phyloP scores from a whole-genome alignment of 2,797 vertebrate genomes.

The Acrocephalus scirpaceus region DNA sequence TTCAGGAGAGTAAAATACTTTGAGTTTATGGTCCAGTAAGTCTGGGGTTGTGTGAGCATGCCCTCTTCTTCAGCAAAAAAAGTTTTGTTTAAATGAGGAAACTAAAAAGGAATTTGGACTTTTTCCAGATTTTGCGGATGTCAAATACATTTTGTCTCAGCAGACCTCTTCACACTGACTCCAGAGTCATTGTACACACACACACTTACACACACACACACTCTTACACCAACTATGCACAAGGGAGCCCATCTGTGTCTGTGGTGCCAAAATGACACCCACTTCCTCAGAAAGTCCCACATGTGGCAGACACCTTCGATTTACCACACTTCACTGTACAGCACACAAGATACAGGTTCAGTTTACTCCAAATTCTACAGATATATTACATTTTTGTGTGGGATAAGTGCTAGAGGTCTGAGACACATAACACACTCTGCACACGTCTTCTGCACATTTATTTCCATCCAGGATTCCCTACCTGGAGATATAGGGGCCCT shows the following conservation, averaged over 20 bases:
- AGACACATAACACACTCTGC: background rate
- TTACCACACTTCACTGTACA: background rate
- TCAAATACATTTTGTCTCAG: background rate
- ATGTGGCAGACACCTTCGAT: background rate
- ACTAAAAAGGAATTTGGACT: background rate
- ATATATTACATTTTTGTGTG: background rate
- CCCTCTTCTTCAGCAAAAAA: background rate
- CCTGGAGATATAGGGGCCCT: background rate
- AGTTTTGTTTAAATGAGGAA: background rate
- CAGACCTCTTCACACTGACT: background rate
- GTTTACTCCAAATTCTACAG: background rate
- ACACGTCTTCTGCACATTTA: background rate
- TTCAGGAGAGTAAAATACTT: background rate
- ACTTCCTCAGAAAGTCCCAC: background rate
- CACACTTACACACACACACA: too few species aligned
- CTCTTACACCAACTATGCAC: background rate
- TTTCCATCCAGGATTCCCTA: background rate
- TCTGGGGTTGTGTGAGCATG: background rate
- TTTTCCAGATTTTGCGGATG: constrained; percentile 1
- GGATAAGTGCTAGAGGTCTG: background rate
- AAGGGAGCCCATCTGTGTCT: background rate
- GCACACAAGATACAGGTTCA: background rate
- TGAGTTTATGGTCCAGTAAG: background rate
- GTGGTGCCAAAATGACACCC: background rate
- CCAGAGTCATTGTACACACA: background rate